Base-by-base conservation (phyloP, 2,797 vertebrate species). In the Lutra lutra region DNA sequence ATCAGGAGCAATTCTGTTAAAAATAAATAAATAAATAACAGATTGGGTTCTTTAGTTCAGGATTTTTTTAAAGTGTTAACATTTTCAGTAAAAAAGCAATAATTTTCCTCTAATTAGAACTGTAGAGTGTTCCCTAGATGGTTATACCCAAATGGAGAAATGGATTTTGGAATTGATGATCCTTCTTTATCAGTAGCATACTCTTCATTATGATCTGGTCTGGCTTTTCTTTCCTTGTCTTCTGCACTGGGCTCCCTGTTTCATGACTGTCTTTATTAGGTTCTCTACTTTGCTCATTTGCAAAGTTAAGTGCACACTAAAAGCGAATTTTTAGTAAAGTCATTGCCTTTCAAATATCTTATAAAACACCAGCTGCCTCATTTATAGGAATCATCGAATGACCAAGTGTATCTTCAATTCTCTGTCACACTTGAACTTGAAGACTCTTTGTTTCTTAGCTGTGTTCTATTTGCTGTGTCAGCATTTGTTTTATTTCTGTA, bases 341-440 rank as follows among this genome's bases (percentile, higher is more conserved):
- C 83, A n/a, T 86, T 91, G 32, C 46, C 91, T 89, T 95, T 91
- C 38, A 91, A 84, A 58, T 82, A 38, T 35, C n/a, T 35, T 86
- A 6, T 79, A 87, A 85, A 83, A 85, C 72, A 7, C 54, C 80
- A 3, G 4, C 85, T 77, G 23, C 64, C 72, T 91, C 35, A 51
- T 89, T 91, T 84, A 62, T 23, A 94, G 40, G 25, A 8, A 85
- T 90, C 66, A 51, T 80, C 51, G 18, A 83, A 89, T 75, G 40
- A 64, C 38, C 68, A 17, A 35, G 17, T 46, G 29, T 82, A 64
- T 79, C 83, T 89, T 66, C 21, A 25, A 27, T 58, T 80, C 43
- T 95, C 43, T 92, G 27, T 64, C 32, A 80, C 6, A 78, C 8
- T 89, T 70, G 40, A 82, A 32, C 21, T 64, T 86, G n/a, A 85